A percentile compares a stretch with the other conserved stretches of the same genome.
Conservation (phyloP, 2,888 invertebrate genomes). For the Lepeophtheirus nordmannii region DNA sequence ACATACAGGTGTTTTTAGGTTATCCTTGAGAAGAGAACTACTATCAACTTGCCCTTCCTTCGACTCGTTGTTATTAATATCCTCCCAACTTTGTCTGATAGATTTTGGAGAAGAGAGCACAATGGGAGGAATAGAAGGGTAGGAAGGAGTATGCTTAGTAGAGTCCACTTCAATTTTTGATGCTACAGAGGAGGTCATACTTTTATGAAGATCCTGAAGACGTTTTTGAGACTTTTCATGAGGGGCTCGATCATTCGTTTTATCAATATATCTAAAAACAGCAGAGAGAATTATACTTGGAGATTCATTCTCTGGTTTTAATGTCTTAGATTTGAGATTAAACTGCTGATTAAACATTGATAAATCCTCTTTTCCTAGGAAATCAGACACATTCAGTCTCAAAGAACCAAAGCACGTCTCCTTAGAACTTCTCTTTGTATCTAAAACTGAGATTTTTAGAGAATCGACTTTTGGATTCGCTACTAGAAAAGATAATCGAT, state of each 20-base stretch:
- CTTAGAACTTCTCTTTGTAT: neutral
- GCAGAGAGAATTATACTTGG: constrained; percentile 2
- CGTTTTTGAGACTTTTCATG: neutral
- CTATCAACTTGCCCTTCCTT: neutral
- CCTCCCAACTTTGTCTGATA: neutral
- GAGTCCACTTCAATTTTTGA: neutral
- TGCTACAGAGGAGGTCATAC: neutral
- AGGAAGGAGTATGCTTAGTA: neutral
- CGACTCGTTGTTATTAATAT: neutral
- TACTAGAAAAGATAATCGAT: constrained; percentile 16
- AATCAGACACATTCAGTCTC: neutral
- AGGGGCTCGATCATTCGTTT: neutral
- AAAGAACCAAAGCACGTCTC: neutral
- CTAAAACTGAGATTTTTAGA: constrained; percentile 14
- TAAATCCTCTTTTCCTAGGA: constrained; percentile 5
- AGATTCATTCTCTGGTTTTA: neutral
- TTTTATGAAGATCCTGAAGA: constrained; percentile 7
- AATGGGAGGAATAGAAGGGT: neutral
- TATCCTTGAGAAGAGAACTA: neutral
- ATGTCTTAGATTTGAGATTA: neutral
- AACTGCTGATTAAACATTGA: constrained; percentile 5
- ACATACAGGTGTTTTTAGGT: too few species aligned
- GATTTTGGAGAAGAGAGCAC: neutral
- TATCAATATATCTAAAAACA: constrained; percentile 16
- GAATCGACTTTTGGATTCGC: constrained; percentile 7